phyloP scores from a whole-genome alignment of 2,888 invertebrate genomes.

The Drosophila neonasuta region DNA sequence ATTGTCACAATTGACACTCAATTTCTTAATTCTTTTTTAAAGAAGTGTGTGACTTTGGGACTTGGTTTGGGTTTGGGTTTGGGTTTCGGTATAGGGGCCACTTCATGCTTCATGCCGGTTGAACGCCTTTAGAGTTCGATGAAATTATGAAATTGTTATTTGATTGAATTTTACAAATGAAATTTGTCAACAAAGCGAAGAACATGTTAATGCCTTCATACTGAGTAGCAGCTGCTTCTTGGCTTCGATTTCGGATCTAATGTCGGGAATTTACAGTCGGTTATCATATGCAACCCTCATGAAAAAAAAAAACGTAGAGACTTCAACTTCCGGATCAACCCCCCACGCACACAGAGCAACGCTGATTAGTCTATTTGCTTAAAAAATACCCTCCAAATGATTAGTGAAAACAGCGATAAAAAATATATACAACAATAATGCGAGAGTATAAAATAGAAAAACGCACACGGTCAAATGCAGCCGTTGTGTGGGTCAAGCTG shows the following conservation, averaged over 20 bases:
- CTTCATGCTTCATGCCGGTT: conserved; percentile 63
- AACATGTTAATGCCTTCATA: conserved; percentile 18
- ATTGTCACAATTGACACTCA: conserved; percentile 56
- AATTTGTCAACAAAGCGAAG: conserved; percentile 69
- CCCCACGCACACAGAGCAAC: conserved; percentile 43
- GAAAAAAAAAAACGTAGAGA: conserved; percentile 53
- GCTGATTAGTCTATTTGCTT: conserved; percentile 74
- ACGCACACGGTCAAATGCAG: conserved; percentile 61
- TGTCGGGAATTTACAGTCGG: conserved; percentile 10
- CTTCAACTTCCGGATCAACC: conserved; percentile 59
- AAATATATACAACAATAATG: conserved; percentile 20
- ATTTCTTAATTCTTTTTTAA: conserved; percentile 34
- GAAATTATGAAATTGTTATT: conserved; percentile 66
- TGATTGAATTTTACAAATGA: conserved; percentile 54
- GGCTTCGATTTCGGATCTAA: conserved; percentile 10
- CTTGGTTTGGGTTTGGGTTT: conserved; percentile 11
- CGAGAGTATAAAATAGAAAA: conserved; percentile 32
- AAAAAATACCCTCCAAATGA: conserved; percentile 63
- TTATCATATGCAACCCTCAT: conserved; percentile 60
- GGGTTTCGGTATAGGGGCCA: conserved; percentile 56
- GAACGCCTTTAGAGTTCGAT: conserved; percentile 57
- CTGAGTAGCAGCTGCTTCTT: conserved; percentile 40
- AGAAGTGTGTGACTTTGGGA: conserved; percentile 24
- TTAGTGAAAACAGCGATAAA: conserved; percentile 56
- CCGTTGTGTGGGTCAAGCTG: conserved; percentile 67